These are phyloP conservation scores for Sussaba pulchella DNA, from an alignment of 2,888 invertebrate species.

Conservation along the genomic window DNA sequence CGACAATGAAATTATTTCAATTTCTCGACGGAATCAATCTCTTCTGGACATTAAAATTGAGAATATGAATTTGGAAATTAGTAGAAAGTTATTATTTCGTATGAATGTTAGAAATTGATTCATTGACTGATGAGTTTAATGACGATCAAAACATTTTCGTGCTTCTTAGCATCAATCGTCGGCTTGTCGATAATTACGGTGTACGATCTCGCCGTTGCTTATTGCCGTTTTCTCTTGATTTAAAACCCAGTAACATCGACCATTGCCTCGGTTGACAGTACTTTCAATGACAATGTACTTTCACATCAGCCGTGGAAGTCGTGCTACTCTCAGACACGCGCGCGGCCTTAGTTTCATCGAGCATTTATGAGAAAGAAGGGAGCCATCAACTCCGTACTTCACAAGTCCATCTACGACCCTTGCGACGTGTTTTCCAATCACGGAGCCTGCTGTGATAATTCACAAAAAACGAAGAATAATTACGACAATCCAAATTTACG, in stretches of 20 bases:
- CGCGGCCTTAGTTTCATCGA: slow-evolving; percentile 43
- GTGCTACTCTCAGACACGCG: neutral
- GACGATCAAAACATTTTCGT: too few species aligned
- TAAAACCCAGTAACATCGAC: slow-evolving; percentile 47
- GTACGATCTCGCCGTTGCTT: too few species aligned
- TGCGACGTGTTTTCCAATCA: slow-evolving; percentile 19
- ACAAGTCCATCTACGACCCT: slow-evolving; percentile 34
- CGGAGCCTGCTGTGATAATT: neutral
- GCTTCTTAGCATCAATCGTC: too few species aligned
- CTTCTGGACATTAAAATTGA: too few species aligned
- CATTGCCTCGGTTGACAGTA: slow-evolving; percentile 55
- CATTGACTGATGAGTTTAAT: too few species aligned
- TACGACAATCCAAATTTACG: slow-evolving; percentile 71
- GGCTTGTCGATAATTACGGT: too few species aligned
- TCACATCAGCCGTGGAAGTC: too few species aligned
- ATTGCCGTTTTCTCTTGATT: slow-evolving; percentile 62
- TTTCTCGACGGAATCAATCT: too few species aligned
- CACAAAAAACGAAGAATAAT: slow-evolving; percentile 68
- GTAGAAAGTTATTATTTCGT: too few species aligned
- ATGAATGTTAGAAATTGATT: too few species aligned
- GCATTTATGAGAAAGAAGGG: slow-evolving; percentile 64
- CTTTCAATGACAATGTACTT: slow-evolving; percentile 62
- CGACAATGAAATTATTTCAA: too few species aligned
- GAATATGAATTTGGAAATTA: too few species aligned
- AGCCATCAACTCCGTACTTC: slow-evolving; percentile 58